A percentile compares a stretch with the other conserved stretches of the same genome.
Evolutionary conservation across 2,113 vertebrate species (phyloP).

Genomic region (Pelusios castaneus): DNA sequence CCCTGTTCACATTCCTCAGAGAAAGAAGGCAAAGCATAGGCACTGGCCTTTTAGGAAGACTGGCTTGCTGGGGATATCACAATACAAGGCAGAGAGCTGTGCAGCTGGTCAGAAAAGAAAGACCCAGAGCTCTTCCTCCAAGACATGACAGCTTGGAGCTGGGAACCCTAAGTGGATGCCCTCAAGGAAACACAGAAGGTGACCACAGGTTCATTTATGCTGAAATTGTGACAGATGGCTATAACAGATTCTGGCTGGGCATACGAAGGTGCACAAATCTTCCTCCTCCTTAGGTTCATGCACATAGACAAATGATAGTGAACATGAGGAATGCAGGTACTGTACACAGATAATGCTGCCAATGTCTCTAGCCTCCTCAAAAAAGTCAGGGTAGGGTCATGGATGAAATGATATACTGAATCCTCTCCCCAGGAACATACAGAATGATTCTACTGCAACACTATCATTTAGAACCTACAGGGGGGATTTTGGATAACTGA

Average conservation of each 20-base stretch:
- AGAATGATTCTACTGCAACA: neutral
- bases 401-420: too few relatives aligned
- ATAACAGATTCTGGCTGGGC: neutral
- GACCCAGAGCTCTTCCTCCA: neutral
- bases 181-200: neutral
- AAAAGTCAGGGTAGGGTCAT: neutral
- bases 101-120: neutral
- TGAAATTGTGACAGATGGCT: neutral
- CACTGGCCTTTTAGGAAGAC: neutral
- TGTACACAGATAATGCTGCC: neutral
- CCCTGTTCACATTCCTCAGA: too few relatives aligned
- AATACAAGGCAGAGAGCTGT: neutral
- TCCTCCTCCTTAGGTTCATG: neutral
- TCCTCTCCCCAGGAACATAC: neutral
- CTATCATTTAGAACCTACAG: neutral
- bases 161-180: neutral
- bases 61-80: neutral
- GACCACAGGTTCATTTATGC: neutral
- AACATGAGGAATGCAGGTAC: neutral
- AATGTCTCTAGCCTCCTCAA: neutral
- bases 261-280: neutral
- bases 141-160: neutral
- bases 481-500: neutral
- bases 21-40: too few relatives aligned
- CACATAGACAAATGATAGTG: neutral